A percentile compares a stretch with the other conserved stretches of the same genome.
Conservation (phyloP, 1,140 invertebrate genomes). For the Octopus sinensis region DNA sequence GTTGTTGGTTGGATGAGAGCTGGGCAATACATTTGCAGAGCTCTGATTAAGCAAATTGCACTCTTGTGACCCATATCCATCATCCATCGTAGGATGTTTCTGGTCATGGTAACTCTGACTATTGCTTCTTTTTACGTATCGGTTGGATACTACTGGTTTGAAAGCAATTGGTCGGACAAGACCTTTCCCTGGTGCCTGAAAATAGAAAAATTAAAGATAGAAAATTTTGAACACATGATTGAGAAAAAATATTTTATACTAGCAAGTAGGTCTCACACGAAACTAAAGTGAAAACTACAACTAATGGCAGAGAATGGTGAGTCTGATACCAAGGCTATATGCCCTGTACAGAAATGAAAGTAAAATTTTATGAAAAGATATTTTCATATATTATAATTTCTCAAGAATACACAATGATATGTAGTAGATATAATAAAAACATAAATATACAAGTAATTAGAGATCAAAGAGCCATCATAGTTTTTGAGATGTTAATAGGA, state of each 20-base stretch:
- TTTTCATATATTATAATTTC: too few species aligned
- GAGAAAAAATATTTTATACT: not conserved
- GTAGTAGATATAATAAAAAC: too few species aligned
- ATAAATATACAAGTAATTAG: too few species aligned
- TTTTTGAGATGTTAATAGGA: too few species aligned
- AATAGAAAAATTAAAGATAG: conserved; percentile 27
- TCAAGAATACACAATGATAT: too few species aligned
- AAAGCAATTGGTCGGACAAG: conserved; percentile 74
- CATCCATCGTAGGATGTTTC: conserved; percentile 34
- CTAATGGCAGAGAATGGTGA: too few species aligned
- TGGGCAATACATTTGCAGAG: conserved; percentile 27
- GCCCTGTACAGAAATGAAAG: too few species aligned
- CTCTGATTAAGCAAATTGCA: conserved; percentile 30
- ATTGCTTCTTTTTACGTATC: conserved; percentile 25
- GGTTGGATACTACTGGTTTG: conserved; percentile 62
- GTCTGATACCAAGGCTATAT: too few species aligned
- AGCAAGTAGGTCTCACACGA: not conserved
- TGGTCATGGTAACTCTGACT: conserved; percentile 23
- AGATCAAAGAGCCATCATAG: too few species aligned
- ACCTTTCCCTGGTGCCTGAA: conserved; percentile 61
- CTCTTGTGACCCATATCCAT: conserved; percentile 40
- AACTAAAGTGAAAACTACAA: too few species aligned
- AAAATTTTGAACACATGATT: not conserved
- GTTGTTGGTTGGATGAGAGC: conserved; percentile 28
- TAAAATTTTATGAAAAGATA: too few species aligned